Evolutionary conservation across 2,888 invertebrate genomes (phyloP).

Genomic region (Phasia obesa): DNA sequence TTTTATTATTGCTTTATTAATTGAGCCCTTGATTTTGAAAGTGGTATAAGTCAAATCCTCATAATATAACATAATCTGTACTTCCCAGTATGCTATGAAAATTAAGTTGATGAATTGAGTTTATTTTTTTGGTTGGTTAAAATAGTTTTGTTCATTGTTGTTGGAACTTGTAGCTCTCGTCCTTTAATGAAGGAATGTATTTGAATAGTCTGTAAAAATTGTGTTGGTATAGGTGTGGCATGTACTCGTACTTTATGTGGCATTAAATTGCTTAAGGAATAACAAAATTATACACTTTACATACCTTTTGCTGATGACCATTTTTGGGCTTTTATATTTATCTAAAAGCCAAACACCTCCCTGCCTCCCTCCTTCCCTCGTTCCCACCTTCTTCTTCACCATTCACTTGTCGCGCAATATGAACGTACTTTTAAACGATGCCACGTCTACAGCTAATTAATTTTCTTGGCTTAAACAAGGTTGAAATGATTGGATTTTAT

Average conservation of each 20-base stretch:
- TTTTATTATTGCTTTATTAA: no score
- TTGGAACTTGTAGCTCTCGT: not conserved
- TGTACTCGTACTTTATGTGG: constrained; percentile 30
- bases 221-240: constrained; percentile 47
- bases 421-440: not conserved
- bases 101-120: no score
- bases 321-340: constrained; percentile 32
- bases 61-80: no score
- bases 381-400: no score
- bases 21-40: no score
- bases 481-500: constrained; percentile 57
- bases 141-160: no score
- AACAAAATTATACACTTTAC: constrained; percentile 44
- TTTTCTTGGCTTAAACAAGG: constrained; percentile 57
- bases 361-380: not conserved
- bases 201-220: no score
- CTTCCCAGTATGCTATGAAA: no score
- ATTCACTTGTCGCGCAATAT: no score
- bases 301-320: constrained; percentile 31
- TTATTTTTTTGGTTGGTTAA: no score
- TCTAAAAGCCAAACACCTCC: not conserved
- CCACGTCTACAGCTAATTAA: constrained; percentile 55
- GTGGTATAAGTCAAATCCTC: no score
- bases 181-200: not conserved
- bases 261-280: constrained; percentile 30